Conservation (phyloP, 2,888 invertebrate genomes). For the Drosophila acutilabella region DNA sequence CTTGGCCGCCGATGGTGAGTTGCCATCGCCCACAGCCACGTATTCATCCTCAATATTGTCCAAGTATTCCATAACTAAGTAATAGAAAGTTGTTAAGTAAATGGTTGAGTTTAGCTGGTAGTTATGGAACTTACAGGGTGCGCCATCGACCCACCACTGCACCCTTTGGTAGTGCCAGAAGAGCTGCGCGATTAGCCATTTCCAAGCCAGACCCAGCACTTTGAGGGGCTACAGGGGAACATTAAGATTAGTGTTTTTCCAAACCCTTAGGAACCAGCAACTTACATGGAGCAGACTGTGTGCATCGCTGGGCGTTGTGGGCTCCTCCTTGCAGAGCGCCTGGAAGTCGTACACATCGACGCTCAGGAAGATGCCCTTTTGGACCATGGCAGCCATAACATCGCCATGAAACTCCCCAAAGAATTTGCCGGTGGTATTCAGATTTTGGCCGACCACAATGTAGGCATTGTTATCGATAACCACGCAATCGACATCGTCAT, state of each 20-base stretch:
- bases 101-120: too few species aligned
- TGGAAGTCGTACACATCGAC: conserved; percentile 94
- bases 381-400: conserved; percentile 91
- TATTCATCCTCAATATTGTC: conserved; percentile 85
- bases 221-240: conserved; percentile 86
- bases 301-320: conserved; percentile 80
- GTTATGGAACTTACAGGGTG: conserved; percentile 78
- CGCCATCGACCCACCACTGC: conserved; percentile 83
- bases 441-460: conserved; percentile 89
- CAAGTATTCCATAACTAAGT: conserved; percentile 84
- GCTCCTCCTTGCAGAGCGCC: conserved; percentile 88
- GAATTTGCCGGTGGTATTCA: conserved; percentile 91
- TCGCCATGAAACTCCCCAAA: conserved; percentile 92
- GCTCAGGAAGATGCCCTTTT: conserved; percentile 89
- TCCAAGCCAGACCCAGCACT: conserved; percentile 81
- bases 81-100: too few species aligned
- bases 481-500: conserved; percentile 91
- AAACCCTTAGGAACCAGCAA: conserved; percentile 5
- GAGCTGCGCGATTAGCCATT: conserved; percentile 85
- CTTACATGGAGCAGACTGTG: conserved; percentile 79
- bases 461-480: conserved; percentile 97
- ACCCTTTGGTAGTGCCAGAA: conserved; percentile 83
- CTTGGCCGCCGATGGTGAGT: conserved; percentile 67
- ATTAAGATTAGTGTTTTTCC: too few species aligned
- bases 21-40: conserved; percentile 81